Percentiles rank a stretch among this genome's conserved stretches.
Conservation (phyloP, 2,888 invertebrate genomes). For the Drosophila yooni region DNA sequence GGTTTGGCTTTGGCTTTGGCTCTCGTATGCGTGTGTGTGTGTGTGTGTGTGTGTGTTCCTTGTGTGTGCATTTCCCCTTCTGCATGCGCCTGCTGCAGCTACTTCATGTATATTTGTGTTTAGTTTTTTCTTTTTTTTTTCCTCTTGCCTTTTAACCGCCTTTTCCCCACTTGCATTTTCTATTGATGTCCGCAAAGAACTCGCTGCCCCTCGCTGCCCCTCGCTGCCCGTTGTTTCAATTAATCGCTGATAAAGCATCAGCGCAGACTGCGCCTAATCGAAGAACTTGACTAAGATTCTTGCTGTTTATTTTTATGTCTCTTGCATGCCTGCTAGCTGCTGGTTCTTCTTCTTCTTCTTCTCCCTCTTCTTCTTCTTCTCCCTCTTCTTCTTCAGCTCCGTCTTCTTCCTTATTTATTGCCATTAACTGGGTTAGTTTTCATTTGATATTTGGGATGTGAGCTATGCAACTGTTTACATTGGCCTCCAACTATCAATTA, state of each 20-base stretch:
- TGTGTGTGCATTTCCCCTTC: constrained; percentile 26
- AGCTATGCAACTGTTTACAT: constrained; percentile 35
- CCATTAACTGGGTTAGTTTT: constrained; percentile 69
- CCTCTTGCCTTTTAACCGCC: constrained; percentile 4
- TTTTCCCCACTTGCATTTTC: constrained; percentile 68
- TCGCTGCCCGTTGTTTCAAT: not conserved
- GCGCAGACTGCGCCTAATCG: constrained; percentile 38
- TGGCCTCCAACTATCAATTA: constrained; percentile 4
- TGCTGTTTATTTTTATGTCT: not conserved
- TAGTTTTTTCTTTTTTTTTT: constrained; percentile 27
- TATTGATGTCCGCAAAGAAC: constrained; percentile 44
- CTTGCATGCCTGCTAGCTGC: not conserved
- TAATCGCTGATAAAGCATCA: constrained; percentile 39
- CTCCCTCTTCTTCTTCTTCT: not conserved
- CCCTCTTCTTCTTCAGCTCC: not conserved
- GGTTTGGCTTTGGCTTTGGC: constrained; percentile 51
- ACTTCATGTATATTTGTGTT: constrained; percentile 36
- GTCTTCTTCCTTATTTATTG: constrained; percentile 12
- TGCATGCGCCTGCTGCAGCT: constrained; percentile 17
- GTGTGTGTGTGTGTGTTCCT: constrained; percentile 18
- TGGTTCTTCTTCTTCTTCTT: not conserved
- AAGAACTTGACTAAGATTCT: constrained; percentile 11
- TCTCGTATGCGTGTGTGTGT: constrained; percentile 13
- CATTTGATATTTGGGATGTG: constrained; percentile 46
- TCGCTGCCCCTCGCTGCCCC: too few relatives aligned